phyloP scores from a whole-genome alignment of 1,140 invertebrate species.

The Drosophila quadrilineata region DNA sequence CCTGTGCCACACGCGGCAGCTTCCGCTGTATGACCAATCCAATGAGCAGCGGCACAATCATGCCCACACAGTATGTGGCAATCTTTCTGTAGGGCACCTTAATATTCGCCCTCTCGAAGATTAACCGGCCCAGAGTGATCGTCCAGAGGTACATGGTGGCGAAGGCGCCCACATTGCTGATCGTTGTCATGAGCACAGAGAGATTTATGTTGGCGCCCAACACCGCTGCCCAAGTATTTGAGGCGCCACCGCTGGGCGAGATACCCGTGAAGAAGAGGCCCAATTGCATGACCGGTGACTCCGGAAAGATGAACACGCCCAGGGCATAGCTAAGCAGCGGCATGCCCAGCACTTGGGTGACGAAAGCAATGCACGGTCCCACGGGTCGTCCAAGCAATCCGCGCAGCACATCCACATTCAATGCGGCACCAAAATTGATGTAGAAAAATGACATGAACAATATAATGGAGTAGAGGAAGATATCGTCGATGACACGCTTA shows the following conservation, averaged over 20 bases:
- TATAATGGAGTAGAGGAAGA: slow-evolving; percentile 90
- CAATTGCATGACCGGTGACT: slow-evolving; percentile 87
- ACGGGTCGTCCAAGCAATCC: slow-evolving; percentile 88
- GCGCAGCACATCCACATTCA: slow-evolving; percentile 89
- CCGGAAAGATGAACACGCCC: slow-evolving; percentile 87
- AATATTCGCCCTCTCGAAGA: slow-evolving; percentile 88
- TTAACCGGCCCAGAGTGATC: slow-evolving; percentile 92
- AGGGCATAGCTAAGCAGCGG: slow-evolving; percentile 91
- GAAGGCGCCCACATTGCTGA: slow-evolving; percentile 92
- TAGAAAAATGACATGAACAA: slow-evolving; percentile 92
- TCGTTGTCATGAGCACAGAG: slow-evolving; percentile 95
- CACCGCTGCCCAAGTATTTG: slow-evolving; percentile 97
- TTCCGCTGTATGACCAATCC: slow-evolving; percentile 89
- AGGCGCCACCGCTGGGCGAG: slow-evolving; percentile 94
- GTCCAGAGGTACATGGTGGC: slow-evolving; percentile 98
- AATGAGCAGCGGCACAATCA: slow-evolving; percentile 92
- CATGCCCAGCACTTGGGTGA: slow-evolving; percentile 94
- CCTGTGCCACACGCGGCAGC: slow-evolving; percentile 85
- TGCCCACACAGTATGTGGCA: slow-evolving; percentile 86
- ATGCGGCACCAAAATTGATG: slow-evolving; percentile 96
- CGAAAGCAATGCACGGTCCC: slow-evolving; percentile 90
- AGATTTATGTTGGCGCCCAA: slow-evolving; percentile 94
- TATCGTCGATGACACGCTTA: slow-evolving; percentile 85
- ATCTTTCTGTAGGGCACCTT: slow-evolving; percentile 92
- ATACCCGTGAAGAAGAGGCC: slow-evolving; percentile 96